phyloP scores from a whole-genome alignment of 2,797 vertebrate species.

The Jordanella pulchra region DNA sequence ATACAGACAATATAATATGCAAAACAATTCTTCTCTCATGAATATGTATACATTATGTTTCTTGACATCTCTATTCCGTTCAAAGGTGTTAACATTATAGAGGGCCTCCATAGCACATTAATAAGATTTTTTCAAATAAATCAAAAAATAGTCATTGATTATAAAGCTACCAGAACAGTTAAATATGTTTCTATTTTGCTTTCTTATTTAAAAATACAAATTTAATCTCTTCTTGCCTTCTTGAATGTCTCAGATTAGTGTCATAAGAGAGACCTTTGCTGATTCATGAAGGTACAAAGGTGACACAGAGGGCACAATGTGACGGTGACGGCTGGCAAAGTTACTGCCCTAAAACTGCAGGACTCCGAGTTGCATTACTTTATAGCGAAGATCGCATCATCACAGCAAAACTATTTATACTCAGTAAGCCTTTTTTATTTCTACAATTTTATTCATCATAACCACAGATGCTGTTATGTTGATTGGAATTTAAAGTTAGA shows the following conservation, averaged over 20 bases:
- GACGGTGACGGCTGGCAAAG: conserved; percentile 22
- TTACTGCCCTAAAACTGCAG: conserved; percentile 4
- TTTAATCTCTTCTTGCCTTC: conserved; percentile 25
- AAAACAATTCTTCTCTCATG: conserved; percentile 10
- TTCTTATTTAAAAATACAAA: conserved; percentile 15
- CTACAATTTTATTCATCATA: neutral
- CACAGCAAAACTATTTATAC: neutral
- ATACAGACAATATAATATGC: conserved; percentile 3
- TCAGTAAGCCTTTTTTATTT: neutral
- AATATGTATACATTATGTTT: conserved; percentile 14
- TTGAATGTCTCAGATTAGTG: conserved; percentile 22
- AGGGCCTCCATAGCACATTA: conserved; percentile 18
- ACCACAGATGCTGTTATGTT: neutral
- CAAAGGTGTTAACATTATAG: conserved; percentile 14
- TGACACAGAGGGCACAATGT: conserved; percentile 17
- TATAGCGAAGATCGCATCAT: too few species aligned
- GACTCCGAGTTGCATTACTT: neutral
- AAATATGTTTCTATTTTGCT: conserved; percentile 8
- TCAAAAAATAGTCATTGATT: conserved; percentile 26
- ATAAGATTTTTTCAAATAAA: conserved; percentile 4
- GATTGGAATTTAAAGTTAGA: neutral
- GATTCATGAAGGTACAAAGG: conserved; percentile 34
- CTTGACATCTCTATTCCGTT: conserved; percentile 18
- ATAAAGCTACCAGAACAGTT: conserved; percentile 18
- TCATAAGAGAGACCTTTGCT: conserved; percentile 45